phyloP scores from a whole-genome alignment of 2,113 vertebrate genomes.

The Paramormyrops kingsleyae region DNA sequence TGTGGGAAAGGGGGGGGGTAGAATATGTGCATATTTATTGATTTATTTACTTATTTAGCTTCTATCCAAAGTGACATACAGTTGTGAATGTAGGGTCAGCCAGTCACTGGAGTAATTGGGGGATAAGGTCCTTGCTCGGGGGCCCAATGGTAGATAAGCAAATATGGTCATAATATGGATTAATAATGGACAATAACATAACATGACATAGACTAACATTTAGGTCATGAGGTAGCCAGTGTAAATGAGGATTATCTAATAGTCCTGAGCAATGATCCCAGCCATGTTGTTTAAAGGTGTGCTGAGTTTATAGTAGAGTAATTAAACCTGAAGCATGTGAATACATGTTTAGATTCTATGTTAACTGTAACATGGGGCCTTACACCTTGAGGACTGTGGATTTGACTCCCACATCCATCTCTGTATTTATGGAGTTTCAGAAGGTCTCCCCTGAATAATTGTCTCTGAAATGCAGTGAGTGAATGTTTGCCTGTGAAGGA shows the following conservation, averaged over 20 bases:
- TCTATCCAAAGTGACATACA: not conserved
- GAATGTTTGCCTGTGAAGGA: not conserved
- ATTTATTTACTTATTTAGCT: not conserved
- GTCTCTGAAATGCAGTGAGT: not conserved
- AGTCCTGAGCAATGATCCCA: not conserved
- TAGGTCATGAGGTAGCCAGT: not conserved
- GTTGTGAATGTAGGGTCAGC: not conserved
- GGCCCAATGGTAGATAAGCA: not conserved
- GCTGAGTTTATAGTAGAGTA: not conserved
- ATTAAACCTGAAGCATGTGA: not conserved
- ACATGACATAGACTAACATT: not conserved
- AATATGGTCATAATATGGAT: not conserved
- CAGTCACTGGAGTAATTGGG: not conserved
- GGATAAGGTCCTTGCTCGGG: not conserved
- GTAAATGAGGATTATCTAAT: not conserved
- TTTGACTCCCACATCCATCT: not conserved
- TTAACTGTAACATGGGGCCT: not conserved
- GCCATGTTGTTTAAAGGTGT: not conserved
- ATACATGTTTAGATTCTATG: not conserved
- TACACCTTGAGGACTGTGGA: not conserved
- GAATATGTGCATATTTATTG: not conserved
- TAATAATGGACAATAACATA: not conserved
- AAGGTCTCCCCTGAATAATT: not conserved
- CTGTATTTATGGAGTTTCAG: not conserved
- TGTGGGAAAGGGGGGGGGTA: not conserved